Evolutionary conservation across 2,113 vertebrate species (phyloP).

Genomic region (Rhizomys pruinosus): DNA sequence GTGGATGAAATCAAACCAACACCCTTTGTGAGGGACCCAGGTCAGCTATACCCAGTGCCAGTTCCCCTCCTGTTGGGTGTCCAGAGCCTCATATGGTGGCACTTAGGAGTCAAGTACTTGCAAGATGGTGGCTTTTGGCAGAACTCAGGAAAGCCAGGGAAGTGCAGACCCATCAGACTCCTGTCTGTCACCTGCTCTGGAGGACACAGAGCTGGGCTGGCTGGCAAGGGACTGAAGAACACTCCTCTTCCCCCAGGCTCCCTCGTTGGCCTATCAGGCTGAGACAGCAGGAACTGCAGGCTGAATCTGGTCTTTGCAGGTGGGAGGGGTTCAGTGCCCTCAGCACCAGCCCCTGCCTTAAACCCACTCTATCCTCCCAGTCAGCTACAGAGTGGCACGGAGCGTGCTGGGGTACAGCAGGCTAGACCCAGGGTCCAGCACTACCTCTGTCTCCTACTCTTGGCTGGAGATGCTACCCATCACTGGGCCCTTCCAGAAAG

Average conservation of each 20-base stretch:
- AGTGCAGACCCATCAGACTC: not conserved
- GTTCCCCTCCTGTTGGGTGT: not conserved
- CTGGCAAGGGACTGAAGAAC: rapidly evolving
- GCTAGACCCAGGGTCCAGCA: too few relatives aligned
- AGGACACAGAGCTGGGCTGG: not conserved
- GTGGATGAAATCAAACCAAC: not conserved
- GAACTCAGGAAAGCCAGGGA: not conserved
- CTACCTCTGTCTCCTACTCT: too few relatives aligned
- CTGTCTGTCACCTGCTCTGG: not conserved
- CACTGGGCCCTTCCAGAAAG: not conserved
- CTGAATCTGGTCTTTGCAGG: too few relatives aligned
- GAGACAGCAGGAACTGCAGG: not conserved
- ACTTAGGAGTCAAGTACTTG: not conserved
- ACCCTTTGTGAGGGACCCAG: not conserved
- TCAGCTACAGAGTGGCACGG: too few relatives aligned
- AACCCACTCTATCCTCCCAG: too few relatives aligned
- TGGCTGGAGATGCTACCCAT: rapidly evolving
- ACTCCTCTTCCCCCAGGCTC: not conserved
- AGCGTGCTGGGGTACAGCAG: too few relatives aligned
- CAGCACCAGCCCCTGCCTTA: too few relatives aligned
- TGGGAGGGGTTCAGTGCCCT: too few relatives aligned
- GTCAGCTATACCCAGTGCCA: not conserved
- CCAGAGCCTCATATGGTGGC: not conserved
- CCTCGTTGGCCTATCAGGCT: not conserved
- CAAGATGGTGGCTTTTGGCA: not conserved